These are phyloP conservation scores for Limenitis camilla DNA, from an alignment of 2,888 invertebrate genomes.

Conservation along the genomic window DNA sequence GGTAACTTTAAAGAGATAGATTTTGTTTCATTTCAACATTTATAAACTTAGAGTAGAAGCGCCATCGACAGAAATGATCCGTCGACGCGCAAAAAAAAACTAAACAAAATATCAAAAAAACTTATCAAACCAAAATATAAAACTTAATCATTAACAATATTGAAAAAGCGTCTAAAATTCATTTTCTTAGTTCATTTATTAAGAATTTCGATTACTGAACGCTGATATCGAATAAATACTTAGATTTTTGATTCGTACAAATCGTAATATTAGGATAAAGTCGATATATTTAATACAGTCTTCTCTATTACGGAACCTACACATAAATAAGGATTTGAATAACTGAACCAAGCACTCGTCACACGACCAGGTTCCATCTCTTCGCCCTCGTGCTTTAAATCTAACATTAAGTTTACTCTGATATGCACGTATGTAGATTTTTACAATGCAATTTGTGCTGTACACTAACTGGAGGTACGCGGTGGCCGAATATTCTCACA, in stretches of 20 bases:
- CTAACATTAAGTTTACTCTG: constrained; percentile 69
- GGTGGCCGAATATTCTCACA: constrained; percentile 7
- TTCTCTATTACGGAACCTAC: constrained; percentile 24
- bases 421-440: constrained; percentile 67
- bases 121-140: constrained; percentile 33
- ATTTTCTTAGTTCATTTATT: constrained; percentile 41
- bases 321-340: constrained; percentile 11
- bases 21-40: constrained; percentile 16
- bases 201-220: constrained; percentile 11
- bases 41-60: constrained; percentile 21
- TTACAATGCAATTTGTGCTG: constrained; percentile 71
- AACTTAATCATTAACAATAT: constrained; percentile 45
- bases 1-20: constrained; percentile 23
- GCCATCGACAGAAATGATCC: constrained; percentile 10
- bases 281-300: constrained; percentile 25
- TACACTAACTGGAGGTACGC: constrained; percentile 43
- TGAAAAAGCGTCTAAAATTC: constrained; percentile 46
- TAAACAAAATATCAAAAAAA: constrained; percentile 20
- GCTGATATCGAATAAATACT: constrained; percentile 13
- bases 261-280: constrained; percentile 16
- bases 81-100: constrained; percentile 29
- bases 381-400: constrained; percentile 42
- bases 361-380: constrained; percentile 8
- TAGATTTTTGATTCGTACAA: constrained; percentile 20
- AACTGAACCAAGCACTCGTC: constrained; percentile 8